Evolutionary conservation across 2,113 vertebrate species (phyloP), one percentile per base, ranked within the genome.

Genomic region (Dasyornis broadbenti): DNA sequence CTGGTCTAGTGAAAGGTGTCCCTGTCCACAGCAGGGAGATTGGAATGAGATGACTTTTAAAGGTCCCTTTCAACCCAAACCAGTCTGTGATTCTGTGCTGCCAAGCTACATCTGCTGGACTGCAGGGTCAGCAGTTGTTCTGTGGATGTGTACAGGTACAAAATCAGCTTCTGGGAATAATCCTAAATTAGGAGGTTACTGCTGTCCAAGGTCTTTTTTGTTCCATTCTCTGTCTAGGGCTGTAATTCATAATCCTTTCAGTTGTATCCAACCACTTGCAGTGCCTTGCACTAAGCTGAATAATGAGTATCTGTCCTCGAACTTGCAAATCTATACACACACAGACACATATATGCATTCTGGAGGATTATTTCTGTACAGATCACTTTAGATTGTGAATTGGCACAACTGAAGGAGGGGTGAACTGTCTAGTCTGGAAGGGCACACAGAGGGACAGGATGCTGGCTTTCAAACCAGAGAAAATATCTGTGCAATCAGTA

Each of bases 21-120:
- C 4, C 28, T 60, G 20, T 6, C 23, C 6, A 47, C 4, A 8
- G 24, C 13, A 64, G 5, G 14, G 15, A 3, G 4, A 3, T 13
- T 53, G 28, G 28, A 39, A 81, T 2, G 1, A 81, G 31, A 15
- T 57, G 21, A 49, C 4, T 9, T 61, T 70, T 61, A 57, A 68
- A 52, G 5, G 21, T 22, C 22, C 6, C 11, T 65, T 65, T 15
- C 37, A 49, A 44, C 3, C 2, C n/a, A 82, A 70, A 65, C 21
- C 9, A 21, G 54, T 68, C 44, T 39, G 5, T 35, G 47, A 37
- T 68, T 63, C 21, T 52, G 19, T 56, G 23, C 31, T 7, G 6
- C 4, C 30, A 59, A 44, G 8, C 53, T 82, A 73, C 3, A 56
- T 11, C 16, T 13, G 3, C 17, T n/a, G 44, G 71, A 33, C 21